These are phyloP conservation scores for Escarpia spicata DNA, from an alignment of 2,888 invertebrate genomes.

Conservation along the genomic window DNA sequence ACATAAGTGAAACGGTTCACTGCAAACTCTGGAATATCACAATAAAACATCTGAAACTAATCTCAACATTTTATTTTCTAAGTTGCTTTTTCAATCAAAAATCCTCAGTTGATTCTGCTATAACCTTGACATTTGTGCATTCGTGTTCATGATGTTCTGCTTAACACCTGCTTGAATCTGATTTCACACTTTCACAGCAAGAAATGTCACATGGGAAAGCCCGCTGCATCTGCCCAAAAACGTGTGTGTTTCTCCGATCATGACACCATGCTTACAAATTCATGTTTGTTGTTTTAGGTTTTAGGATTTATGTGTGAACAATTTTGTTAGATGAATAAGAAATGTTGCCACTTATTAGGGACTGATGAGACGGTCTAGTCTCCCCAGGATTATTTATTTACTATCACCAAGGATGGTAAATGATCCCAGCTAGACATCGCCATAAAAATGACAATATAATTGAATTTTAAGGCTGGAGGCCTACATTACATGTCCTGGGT, in stretches of 20 bases:
- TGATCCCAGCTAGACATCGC: neutral
- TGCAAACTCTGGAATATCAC: no score
- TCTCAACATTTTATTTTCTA: no score
- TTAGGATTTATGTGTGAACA: neutral
- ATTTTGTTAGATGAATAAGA: neutral
- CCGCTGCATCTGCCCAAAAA: no score
- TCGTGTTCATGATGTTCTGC: no score
- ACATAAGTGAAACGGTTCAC: no score
- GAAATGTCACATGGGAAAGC: neutral
- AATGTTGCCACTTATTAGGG: neutral
- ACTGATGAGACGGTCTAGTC: neutral
- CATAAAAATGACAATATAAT: neutral
- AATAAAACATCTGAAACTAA: no score
- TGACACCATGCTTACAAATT: neutral
- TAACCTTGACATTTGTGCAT: no score
- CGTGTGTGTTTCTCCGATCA: neutral
- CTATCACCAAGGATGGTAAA: neutral
- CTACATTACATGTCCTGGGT: neutral
- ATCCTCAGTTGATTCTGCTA: no score
- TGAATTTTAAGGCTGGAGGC: neutral
- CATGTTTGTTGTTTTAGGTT: neutral
- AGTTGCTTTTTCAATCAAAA: no score
- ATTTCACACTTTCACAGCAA: neutral
- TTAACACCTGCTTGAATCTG: neutral
- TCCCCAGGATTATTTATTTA: slow-evolving; percentile 1